Percentiles rank a stretch among this genome's conserved stretches.
Evolutionary conservation across 2,888 invertebrate genomes (phyloP).

Genomic region (Strigamia maritima): DNA sequence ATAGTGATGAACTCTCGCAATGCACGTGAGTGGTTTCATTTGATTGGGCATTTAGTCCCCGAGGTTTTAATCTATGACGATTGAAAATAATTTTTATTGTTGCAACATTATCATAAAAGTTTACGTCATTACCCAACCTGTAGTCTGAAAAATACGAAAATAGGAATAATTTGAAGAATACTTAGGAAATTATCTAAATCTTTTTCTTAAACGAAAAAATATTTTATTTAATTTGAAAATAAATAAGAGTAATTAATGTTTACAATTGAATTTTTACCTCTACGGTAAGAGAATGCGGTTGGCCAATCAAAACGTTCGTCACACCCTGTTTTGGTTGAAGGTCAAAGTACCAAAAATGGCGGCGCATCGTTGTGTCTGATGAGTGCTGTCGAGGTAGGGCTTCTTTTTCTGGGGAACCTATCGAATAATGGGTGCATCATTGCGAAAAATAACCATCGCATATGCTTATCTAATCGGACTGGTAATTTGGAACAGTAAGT

Average conservation of each 20-base stretch:
- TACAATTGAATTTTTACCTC: conserved; percentile 31
- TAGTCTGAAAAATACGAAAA: not conserved
- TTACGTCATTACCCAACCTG: not conserved
- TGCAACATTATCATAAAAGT: not conserved
- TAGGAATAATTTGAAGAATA: not conserved
- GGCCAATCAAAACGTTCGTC: conserved; percentile 37
- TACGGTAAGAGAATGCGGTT: conserved; percentile 21
- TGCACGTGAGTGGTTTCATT: conserved; percentile 31
- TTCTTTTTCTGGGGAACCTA: not conserved
- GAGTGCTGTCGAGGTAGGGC: conserved; percentile 38
- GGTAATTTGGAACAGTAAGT: not conserved
- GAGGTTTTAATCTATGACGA: not conserved
- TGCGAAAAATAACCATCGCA: not conserved
- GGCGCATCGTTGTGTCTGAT: conserved; percentile 45
- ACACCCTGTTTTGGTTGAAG: conserved; percentile 47
- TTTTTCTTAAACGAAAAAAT: not conserved
- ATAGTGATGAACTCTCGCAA: conserved; percentile 21
- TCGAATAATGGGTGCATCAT: conserved; percentile 18
- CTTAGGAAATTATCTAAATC: not conserved
- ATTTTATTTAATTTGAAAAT: not conserved
- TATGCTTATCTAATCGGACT: not conserved
- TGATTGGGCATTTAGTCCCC: not conserved
- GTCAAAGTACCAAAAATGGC: conserved; percentile 52
- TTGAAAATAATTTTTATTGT: too few relatives aligned
- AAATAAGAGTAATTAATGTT: not conserved